Evolutionary conservation across 2,113 vertebrate genomes (phyloP), one percentile per base, ranked within the genome.

Genomic region (Plecotus auritus): DNA sequence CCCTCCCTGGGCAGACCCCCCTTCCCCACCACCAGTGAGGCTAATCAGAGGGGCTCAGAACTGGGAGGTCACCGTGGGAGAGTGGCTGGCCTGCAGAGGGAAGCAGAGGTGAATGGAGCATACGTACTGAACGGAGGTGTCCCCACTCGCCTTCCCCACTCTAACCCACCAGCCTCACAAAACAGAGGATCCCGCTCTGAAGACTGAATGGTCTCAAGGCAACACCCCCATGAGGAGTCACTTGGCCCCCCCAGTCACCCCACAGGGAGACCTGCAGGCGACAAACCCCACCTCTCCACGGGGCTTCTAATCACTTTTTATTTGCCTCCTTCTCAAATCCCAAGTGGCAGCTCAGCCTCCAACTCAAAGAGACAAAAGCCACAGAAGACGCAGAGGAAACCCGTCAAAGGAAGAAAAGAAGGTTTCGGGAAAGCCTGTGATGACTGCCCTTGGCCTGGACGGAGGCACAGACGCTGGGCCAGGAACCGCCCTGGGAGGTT

Each of bases 361-460:
- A 47, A 23, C 18, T 67, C 96, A 88, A 94, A 86, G 40, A 32
- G 67, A 61, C 91, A 91, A 95, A 78, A 91, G 42, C 86, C 93
- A 95, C 35, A 87, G 35, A 61, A 78, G 64, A 23, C 40, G 45
- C 12, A 47, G 88, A 66, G 42, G 93, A 69, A 87, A 49, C 13
- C 23, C 81, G 30, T 76, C 78, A 86, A 23, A 3, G 40, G 59
- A 35, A 93, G 56, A 54, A 80, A 88, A 56, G 61, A 37, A 91
- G 72, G 72, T 72, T 56, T 70, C 2, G 12, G 37, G 30, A 84
- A 61, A 88, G 61, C 30, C 40, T 17, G 9, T 26, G 84, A 51
- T 12, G 40, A 54, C 45, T 10, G 78, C 20, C 66, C 17, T 80
- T 16, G 49, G 49, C 49, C 49, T 4, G 49, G 49, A 49, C 5